A percentile compares a stretch with the other conserved stretches of the same genome.
Conservation (phyloP, 2,113 vertebrate species). For the Steatornis caripensis region DNA sequence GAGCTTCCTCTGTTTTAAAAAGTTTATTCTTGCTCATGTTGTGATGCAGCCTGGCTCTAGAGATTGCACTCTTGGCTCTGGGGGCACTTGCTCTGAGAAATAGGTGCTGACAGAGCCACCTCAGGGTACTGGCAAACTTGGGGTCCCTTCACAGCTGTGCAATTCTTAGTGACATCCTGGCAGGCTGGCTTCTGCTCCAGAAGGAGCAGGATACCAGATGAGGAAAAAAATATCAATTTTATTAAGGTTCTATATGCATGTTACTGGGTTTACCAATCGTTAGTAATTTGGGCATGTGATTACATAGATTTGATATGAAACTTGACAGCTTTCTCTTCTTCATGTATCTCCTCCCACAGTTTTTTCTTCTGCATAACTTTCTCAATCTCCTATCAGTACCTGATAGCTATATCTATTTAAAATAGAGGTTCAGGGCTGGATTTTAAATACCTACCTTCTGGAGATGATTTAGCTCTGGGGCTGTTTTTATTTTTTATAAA, state of each 20-base stretch:
- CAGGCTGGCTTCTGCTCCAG: neutral
- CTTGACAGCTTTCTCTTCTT: neutral
- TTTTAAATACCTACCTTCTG: neutral
- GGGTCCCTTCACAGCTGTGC: neutral
- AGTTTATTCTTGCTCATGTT: neutral
- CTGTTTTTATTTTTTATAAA: neutral
- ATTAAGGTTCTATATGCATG: neutral
- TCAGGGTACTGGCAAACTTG: neutral
- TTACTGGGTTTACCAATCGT: rapidly evolving
- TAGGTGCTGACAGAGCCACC: constrained; percentile 17
- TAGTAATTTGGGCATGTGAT: neutral
- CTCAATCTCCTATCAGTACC: neutral
- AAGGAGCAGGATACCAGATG: neutral
- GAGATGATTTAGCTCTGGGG: neutral
- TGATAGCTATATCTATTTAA: neutral
- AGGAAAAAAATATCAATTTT: neutral
- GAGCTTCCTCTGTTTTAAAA: neutral
- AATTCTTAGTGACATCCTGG: neutral
- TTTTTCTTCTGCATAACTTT: neutral
- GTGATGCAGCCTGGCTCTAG: neutral
- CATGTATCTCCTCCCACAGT: neutral
- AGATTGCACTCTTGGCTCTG: neutral
- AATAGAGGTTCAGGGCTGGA: neutral
- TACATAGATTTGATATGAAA: neutral
- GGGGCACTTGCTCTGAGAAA: constrained; percentile 26